Evolutionary conservation across 2,888 invertebrate genomes (phyloP).

Genomic region (Habroteleia sp.): DNA sequence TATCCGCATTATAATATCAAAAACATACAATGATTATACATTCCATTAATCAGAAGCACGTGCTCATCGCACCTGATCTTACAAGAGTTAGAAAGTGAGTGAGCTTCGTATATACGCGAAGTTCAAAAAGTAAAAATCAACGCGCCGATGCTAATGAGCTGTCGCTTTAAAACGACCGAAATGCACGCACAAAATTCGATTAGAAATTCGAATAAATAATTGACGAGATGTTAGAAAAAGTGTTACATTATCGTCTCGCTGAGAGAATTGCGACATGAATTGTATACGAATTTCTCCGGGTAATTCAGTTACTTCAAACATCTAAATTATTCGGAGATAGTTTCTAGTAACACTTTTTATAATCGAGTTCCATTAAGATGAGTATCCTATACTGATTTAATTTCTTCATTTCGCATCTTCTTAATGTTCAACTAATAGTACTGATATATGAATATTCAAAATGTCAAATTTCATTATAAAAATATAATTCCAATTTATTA

Average conservation of each 20-base stretch:
- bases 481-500: too few relatives aligned
- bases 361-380: too few relatives aligned
- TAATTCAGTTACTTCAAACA: too few relatives aligned
- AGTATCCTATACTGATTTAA: too few relatives aligned
- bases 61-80: conserved; percentile 44
- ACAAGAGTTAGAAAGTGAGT: conserved; percentile 45
- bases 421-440: too few relatives aligned
- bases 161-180: conserved; percentile 9
- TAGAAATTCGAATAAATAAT: conserved; percentile 27
- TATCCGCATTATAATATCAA: conserved; percentile 26
- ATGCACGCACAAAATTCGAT: conserved; percentile 24
- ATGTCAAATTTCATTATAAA: too few relatives aligned
- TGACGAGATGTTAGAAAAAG: neutral
- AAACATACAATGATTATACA: conserved; percentile 24
- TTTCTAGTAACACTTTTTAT: too few relatives aligned
- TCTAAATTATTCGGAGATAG: too few relatives aligned
- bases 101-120: neutral
- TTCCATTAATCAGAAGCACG: conserved; percentile 35
- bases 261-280: neutral
- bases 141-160: conserved; percentile 21
- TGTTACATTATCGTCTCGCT: neutral
- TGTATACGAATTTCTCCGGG: neutral
- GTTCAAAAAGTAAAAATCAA: conserved; percentile 21
- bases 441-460: too few relatives aligned
- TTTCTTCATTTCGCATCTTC: too few relatives aligned